These are phyloP conservation scores for Bombylius discolor DNA, from an alignment of 2,888 invertebrate species.

Conservation along the genomic window DNA sequence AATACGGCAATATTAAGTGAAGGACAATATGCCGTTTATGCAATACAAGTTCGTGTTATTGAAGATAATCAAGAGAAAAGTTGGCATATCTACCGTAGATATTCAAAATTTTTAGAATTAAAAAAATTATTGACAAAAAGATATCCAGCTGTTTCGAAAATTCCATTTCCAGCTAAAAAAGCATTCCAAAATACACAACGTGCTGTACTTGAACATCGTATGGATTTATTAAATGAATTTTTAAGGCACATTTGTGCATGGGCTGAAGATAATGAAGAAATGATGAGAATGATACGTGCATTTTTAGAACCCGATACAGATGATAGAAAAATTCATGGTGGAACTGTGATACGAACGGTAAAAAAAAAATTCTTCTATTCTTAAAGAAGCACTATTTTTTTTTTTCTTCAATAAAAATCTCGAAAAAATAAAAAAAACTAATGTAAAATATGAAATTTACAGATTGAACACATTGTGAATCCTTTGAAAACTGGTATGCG, in stretches of 20 bases:
- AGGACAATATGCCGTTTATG: conserved; percentile 78
- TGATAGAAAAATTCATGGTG: conserved; percentile 48
- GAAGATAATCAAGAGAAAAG: conserved; percentile 56
- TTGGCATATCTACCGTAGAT: conserved; percentile 86
- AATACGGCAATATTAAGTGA: conserved; percentile 46
- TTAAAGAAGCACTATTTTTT: no score
- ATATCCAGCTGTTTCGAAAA: conserved; percentile 61
- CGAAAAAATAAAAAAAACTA: background rate
- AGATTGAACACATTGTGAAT: conserved; percentile 38
- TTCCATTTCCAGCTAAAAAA: conserved; percentile 84
- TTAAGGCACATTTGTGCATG: conserved; percentile 55
- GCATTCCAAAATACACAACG: conserved; percentile 87
- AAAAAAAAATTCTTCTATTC: no score
- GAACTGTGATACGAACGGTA: conserved; percentile 47
- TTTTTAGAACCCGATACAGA: conserved; percentile 60
- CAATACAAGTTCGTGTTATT: conserved; percentile 58
- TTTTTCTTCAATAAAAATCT: background rate
- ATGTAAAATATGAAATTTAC: background rate
- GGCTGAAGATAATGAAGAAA: conserved; percentile 42
- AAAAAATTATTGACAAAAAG: conserved; percentile 48
- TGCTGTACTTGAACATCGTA: conserved; percentile 69
- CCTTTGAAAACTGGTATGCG: conserved; percentile 61
- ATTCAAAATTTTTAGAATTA: conserved; percentile 87
- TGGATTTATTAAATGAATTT: conserved; percentile 68
- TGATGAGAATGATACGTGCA: conserved; percentile 38